A percentile compares a stretch with the other conserved stretches of the same genome.
These are phyloP conservation scores for Heliconius himera DNA, from an alignment of 1,140 invertebrate genomes.

Conservation along the genomic window DNA sequence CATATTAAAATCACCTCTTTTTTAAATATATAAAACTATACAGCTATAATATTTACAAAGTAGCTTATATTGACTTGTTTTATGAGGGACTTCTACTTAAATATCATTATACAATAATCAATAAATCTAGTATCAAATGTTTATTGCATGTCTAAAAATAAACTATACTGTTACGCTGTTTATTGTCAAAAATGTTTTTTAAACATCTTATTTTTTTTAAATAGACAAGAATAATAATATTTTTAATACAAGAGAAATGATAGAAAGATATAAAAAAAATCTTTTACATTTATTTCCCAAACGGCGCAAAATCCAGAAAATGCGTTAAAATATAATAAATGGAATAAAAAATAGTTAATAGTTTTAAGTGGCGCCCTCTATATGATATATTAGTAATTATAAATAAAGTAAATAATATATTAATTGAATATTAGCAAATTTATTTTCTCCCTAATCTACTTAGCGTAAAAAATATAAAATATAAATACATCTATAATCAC, in stretches of 20 bases:
- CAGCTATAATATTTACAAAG: conserved; percentile 6
- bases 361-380: background rate
- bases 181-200: background rate
- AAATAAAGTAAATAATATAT: conserved; percentile 2
- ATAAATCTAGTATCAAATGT: background rate
- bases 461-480: too few species aligned
- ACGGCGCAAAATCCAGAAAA: too few species aligned
- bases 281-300: too few species aligned
- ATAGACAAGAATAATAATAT: background rate
- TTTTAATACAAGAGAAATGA: background rate
- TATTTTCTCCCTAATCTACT: background rate
- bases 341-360: too few species aligned
- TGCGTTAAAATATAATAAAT: too few species aligned
- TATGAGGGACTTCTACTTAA: background rate
- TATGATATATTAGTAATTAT: background rate
- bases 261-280: too few species aligned
- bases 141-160: background rate
- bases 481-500: background rate
- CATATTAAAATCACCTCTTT: background rate
- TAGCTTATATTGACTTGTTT: background rate
- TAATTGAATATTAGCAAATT: background rate
- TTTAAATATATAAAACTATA: background rate
- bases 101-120: background rate
- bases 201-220: background rate
- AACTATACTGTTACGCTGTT: background rate